Conservation (phyloP, 2,797 vertebrate species). For the Myioborus melanocephalus region DNA sequence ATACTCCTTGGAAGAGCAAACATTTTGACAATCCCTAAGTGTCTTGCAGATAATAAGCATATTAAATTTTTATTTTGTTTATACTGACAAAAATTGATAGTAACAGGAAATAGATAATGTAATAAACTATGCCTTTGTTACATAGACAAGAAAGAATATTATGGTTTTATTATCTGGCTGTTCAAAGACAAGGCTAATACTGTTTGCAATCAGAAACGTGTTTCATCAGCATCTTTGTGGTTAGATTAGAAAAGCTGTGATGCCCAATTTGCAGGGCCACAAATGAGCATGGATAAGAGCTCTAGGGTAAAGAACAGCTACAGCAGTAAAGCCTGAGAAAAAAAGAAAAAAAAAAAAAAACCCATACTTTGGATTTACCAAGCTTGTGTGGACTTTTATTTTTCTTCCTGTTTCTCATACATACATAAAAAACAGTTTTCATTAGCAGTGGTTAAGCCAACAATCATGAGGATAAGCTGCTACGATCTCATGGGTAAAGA, state of each 20-base stretch:
- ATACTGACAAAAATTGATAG: background rate
- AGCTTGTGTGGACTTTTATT: background rate
- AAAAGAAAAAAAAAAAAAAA: background rate
- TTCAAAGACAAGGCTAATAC: background rate
- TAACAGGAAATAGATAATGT: slow-evolving; percentile 13
- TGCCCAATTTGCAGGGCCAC: background rate
- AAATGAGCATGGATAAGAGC: background rate
- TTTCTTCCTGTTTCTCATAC: background rate
- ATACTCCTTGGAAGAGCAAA: background rate
- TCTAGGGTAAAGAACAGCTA: background rate
- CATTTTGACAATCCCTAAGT: background rate
- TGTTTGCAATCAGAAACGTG: background rate
- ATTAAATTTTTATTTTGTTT: slow-evolving; percentile 30
- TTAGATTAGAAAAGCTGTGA: background rate
- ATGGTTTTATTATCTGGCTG: background rate
- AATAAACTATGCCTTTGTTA: background rate
- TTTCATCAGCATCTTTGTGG: slow-evolving; percentile 6
- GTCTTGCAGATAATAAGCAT: background rate
- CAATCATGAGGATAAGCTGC: background rate
- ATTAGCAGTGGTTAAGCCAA: background rate
- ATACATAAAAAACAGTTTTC: background rate
- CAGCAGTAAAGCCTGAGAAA: background rate
- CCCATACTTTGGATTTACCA: background rate
- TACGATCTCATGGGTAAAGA: background rate
- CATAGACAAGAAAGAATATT: background rate